phyloP scores from a whole-genome alignment of 2,797 vertebrate species.

The Buceros bicornis region DNA sequence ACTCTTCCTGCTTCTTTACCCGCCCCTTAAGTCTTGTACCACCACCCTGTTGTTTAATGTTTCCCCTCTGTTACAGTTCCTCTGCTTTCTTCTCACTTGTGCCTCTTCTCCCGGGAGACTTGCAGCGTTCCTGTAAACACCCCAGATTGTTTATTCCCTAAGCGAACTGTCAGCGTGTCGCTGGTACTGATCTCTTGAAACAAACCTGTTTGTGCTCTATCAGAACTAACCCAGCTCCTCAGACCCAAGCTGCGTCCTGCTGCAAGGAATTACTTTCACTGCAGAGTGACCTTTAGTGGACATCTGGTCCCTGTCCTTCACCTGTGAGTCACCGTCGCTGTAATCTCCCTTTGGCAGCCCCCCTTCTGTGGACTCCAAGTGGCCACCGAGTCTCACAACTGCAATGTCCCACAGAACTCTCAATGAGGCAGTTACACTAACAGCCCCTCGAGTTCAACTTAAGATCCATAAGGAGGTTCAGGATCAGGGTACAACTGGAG shows the following conservation, averaged over 20 bases:
- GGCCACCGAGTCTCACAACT: neutral
- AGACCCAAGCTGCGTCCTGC: neutral
- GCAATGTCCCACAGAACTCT: rapidly evolving
- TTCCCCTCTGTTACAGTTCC: neutral
- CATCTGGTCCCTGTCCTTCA: neutral
- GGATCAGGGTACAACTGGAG: neutral
- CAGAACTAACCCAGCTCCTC: neutral
- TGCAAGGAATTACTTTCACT: neutral
- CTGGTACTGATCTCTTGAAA: neutral
- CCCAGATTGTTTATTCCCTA: neutral
- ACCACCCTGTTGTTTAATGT: neutral
- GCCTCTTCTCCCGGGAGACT: neutral
- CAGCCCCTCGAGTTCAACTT: neutral
- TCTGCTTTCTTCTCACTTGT: neutral
- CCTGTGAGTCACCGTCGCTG: neutral
- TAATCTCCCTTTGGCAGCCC: neutral
- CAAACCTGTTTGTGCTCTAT: neutral
- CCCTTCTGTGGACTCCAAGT: neutral
- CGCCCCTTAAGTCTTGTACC: neutral
- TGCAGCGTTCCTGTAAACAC: neutral
- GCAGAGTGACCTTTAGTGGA: neutral
- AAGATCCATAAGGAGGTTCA: neutral
- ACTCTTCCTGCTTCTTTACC: neutral
- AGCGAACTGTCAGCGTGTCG: neutral
- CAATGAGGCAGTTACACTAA: neutral